Percentiles rank a stretch among this genome's conserved stretches.
These are phyloP conservation scores for Hipposideros armiger DNA, from an alignment of 2,113 vertebrate species.

Conservation along the genomic window DNA sequence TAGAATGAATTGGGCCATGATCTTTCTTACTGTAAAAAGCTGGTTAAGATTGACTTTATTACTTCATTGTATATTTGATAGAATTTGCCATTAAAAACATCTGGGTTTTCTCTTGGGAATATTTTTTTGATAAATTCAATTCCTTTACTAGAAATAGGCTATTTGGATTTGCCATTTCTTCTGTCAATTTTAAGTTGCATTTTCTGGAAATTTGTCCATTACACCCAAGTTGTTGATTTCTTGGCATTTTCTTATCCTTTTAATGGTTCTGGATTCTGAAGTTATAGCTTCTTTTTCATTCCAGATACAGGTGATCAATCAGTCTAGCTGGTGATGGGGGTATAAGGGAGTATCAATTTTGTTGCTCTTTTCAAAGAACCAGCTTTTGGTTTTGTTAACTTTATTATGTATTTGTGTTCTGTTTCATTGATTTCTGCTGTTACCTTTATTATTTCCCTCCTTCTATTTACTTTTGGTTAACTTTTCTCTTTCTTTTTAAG, in stretches of 20 bases:
- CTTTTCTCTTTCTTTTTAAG: neutral
- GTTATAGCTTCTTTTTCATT: constrained; percentile 10
- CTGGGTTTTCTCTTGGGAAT: neutral
- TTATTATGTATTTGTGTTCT: neutral
- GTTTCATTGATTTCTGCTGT: constrained; percentile 45
- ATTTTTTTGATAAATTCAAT: neutral
- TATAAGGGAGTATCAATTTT: neutral
- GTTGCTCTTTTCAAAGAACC: constrained; percentile 46
- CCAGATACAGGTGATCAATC: neutral
- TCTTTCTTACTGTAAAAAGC: neutral
- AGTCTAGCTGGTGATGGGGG: neutral
- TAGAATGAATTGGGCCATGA: neutral
- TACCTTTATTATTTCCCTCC: constrained; percentile 20
- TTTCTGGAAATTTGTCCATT: constrained; percentile 48
- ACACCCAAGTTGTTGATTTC: neutral
- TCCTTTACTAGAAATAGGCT: neutral
- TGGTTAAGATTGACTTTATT: constrained; percentile 11
- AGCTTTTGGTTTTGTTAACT: constrained; percentile 39
- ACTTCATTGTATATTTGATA: constrained; percentile 19
- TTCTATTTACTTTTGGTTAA: constrained; percentile 27
- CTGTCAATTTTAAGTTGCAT: constrained; percentile 9
- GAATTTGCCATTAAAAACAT: constrained; percentile 24
- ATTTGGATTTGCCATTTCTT: constrained; percentile 37
- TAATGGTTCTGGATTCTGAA: constrained; percentile 32
- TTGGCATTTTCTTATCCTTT: constrained; percentile 28